phyloP scores from a whole-genome alignment of 2,888 invertebrate genomes.

The Calephelis perditalis region DNA sequence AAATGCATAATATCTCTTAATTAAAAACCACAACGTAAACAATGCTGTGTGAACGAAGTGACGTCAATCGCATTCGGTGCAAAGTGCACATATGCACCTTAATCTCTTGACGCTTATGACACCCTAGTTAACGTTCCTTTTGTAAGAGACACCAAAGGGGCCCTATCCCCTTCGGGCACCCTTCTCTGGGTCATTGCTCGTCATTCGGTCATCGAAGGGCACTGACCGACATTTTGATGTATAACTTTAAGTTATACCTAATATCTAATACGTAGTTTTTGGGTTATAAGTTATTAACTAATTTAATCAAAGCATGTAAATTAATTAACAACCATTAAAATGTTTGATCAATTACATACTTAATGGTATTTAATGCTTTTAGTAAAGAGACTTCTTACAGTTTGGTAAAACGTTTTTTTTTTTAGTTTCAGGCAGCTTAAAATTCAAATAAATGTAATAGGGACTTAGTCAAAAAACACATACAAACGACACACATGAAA shows the following conservation, averaged over 20 bases:
- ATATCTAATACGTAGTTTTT: conserved; percentile 6
- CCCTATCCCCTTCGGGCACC: conserved; percentile 77
- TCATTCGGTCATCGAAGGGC: conserved; percentile 50
- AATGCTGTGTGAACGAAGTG: conserved; percentile 61
- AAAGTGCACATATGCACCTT: conserved; percentile 75
- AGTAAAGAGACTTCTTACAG: no score
- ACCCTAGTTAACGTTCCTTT: conserved; percentile 73
- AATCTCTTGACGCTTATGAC: conserved; percentile 65
- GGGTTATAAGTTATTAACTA: no score
- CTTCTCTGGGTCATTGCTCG: conserved; percentile 71
- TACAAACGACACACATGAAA: no score
- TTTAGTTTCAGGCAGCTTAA: no score
- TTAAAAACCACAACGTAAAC: conserved; percentile 60
- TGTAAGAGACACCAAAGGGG: conserved; percentile 72
- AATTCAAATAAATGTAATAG: no score
- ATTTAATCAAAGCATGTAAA: no score
- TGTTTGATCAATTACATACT: no score
- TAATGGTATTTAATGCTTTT: no score
- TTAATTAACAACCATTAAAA: no score
- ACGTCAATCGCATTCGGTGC: conserved; percentile 73
- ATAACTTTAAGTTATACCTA: conserved; percentile 13
- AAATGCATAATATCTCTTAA: background rate
- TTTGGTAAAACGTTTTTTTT: no score
- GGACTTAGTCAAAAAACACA: no score
- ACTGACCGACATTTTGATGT: conserved; percentile 19